A percentile compares a stretch with the other conserved stretches of the same genome.
These are phyloP conservation scores for Nothocercus julius DNA, from an alignment of 2,113 vertebrate genomes.

Conservation along the genomic window DNA sequence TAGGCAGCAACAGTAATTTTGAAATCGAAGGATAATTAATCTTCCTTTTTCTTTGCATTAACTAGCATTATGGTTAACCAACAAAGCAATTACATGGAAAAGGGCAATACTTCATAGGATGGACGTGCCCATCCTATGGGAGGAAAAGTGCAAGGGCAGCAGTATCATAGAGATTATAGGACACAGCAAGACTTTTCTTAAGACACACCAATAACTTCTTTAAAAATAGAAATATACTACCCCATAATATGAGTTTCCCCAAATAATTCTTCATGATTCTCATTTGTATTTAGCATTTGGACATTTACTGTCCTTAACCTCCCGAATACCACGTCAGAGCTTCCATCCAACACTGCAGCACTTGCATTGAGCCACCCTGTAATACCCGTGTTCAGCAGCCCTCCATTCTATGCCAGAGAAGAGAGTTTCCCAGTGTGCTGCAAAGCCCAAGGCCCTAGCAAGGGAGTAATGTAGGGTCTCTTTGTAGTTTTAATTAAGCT, in stretches of 20 bases:
- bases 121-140: no score
- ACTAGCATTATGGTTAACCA: neutral
- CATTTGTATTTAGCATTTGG: neutral
- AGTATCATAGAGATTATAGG: neutral
- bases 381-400: neutral
- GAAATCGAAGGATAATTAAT: neutral
- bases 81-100: neutral
- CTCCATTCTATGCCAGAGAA: rapidly evolving
- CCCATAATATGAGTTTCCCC: neutral
- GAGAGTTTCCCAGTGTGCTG: neutral
- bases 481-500: neutral
- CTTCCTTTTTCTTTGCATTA: neutral
- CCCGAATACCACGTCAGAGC: neutral
- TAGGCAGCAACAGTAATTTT: neutral
- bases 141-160: neutral
- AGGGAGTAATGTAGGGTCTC: neutral
- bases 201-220: neutral
- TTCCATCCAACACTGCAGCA: neutral
- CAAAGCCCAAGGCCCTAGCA: neutral
- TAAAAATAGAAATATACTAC: neutral
- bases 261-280: rapidly evolving
- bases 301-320: neutral
- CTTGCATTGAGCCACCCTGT: neutral
- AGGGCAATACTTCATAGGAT: neutral
- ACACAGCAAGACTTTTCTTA: neutral